These are phyloP conservation scores for Yponomeuta malinellus DNA, from an alignment of 2,888 invertebrate species.

Conservation along the genomic window DNA sequence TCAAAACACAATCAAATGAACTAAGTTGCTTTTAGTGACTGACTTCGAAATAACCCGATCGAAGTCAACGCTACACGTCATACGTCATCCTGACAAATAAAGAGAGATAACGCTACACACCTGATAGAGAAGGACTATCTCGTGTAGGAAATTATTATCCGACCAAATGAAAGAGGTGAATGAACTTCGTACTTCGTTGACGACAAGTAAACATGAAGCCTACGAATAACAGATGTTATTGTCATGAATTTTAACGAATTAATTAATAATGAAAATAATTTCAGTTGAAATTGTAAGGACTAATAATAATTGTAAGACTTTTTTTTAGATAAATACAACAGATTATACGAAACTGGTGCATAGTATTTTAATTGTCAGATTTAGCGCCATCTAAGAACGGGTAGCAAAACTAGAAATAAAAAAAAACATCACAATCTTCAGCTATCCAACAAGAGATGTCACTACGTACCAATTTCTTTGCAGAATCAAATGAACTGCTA, in stretches of 20 bases:
- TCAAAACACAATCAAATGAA: conserved; percentile 37
- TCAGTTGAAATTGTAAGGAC: background rate
- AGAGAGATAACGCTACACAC: conserved; percentile 38
- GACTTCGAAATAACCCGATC: conserved; percentile 52
- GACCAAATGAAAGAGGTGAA: conserved; percentile 15
- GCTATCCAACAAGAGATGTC: conserved; percentile 24
- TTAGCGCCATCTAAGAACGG: conserved; percentile 28
- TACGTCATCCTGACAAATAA: conserved; percentile 58
- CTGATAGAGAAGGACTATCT: conserved; percentile 28
- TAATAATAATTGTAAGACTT: no score
- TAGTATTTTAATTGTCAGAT: background rate
- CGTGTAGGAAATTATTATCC: conserved; percentile 19
- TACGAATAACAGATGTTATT: conserved; percentile 10
- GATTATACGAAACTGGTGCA: no score
- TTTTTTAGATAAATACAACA: no score
- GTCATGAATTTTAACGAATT: background rate
- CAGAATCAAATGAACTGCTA: background rate
- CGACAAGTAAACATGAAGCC: background rate
- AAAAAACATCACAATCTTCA: background rate
- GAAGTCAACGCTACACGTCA: conserved; percentile 53
- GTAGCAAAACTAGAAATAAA: conserved; percentile 20
- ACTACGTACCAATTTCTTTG: background rate
- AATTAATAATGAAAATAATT: background rate
- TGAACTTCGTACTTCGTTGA: conserved; percentile 12
- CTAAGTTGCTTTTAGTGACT: conserved; percentile 49